Percentiles rank a stretch among this genome's conserved stretches.
These are phyloP conservation scores for Buceros bicornis DNA, from an alignment of 2,797 vertebrate genomes.

Conservation along the genomic window DNA sequence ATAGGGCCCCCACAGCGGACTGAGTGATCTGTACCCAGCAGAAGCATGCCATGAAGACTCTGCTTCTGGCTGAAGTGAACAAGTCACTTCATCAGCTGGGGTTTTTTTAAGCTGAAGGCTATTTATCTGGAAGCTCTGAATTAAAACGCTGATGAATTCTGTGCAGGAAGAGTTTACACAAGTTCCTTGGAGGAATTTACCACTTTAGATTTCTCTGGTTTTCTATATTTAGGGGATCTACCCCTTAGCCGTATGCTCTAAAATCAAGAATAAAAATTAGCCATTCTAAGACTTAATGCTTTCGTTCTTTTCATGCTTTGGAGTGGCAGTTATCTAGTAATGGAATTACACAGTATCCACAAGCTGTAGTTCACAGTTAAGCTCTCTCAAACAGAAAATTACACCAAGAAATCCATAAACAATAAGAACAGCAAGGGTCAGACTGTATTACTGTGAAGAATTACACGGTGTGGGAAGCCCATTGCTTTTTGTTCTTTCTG, in stretches of 20 bases:
- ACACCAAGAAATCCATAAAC: constrained; percentile 32
- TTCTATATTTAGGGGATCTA: not conserved
- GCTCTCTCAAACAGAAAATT: constrained; percentile 42
- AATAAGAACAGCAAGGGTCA: constrained; percentile 2
- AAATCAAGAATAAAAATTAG: constrained; percentile 5
- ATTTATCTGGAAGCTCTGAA: not conserved
- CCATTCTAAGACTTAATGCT: not conserved
- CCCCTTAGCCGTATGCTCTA: not conserved
- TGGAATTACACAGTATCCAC: not conserved
- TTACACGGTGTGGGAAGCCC: not conserved
- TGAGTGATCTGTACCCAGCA: not conserved
- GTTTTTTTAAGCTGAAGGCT: not conserved
- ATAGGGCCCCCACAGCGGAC: not conserved
- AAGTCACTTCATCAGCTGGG: not conserved
- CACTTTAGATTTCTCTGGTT: not conserved
- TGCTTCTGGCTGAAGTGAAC: not conserved
- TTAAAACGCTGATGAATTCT: not conserved
- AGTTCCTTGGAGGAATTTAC: not conserved
- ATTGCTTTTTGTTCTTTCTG: not conserved
- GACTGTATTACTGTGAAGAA: not conserved
- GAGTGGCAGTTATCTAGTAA: not conserved
- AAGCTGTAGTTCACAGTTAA: not conserved
- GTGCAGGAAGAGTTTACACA: not conserved
- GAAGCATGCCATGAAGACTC: not conserved
- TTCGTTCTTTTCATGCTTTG: not conserved